These are phyloP conservation scores for Glyptemys insculpta DNA, from an alignment of 2,797 vertebrate genomes.

Conservation along the genomic window DNA sequence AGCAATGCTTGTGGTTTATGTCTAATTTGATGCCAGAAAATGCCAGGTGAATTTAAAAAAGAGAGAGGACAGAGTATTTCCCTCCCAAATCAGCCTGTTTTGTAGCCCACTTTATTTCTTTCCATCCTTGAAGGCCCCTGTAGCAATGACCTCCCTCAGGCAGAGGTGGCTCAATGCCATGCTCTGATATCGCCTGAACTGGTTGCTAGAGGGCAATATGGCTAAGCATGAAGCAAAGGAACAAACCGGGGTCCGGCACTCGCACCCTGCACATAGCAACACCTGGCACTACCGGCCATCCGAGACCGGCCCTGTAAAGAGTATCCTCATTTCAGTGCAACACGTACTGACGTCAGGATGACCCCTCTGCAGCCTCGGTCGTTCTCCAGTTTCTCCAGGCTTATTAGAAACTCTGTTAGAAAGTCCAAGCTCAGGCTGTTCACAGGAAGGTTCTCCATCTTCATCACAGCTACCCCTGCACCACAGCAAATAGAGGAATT, in stretches of 20 bases:
- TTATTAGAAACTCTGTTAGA: constrained; percentile 90
- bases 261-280: fast-evolving
- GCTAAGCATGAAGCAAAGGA: fast-evolving
- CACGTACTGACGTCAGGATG: constrained; percentile 90
- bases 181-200: fast-evolving
- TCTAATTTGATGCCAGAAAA: neutral
- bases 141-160: neutral
- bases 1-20: neutral
- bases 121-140: neutral
- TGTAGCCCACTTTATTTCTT: neutral
- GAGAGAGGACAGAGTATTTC: neutral
- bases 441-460: constrained; percentile 90
- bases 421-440: constrained; percentile 94
- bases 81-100: neutral
- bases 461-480: constrained; percentile 88
- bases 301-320: neutral
- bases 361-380: constrained; percentile 89
- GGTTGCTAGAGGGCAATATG: neutral
- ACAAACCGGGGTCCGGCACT: fast-evolving
- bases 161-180: neutral
- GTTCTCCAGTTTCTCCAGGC: constrained; percentile 94
- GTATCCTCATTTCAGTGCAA: neutral
- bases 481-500: neutral
- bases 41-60: neutral
- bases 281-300: neutral